Evolutionary conservation across 2,888 invertebrate genomes (phyloP).

Genomic region (Melanchra persicariae): DNA sequence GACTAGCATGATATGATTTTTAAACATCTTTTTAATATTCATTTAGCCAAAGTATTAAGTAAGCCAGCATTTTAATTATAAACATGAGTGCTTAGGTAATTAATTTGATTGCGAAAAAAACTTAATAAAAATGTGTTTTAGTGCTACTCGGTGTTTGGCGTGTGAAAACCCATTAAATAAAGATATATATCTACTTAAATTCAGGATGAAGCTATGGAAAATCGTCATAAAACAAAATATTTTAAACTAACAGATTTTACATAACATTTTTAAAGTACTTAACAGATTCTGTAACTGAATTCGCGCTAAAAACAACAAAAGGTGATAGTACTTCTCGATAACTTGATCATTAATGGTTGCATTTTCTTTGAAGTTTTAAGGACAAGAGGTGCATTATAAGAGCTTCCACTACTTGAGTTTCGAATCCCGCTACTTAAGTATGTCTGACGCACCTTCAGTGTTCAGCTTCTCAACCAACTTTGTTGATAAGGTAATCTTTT

Average conservation of each 20-base stretch:
- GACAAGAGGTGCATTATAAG: neutral
- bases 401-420: no score
- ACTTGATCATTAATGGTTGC: neutral
- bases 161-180: conserved; percentile 22
- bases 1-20: neutral
- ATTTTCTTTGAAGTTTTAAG: neutral
- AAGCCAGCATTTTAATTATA: neutral
- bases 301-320: neutral
- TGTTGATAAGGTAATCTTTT: neutral
- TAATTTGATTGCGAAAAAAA: neutral
- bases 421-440: neutral
- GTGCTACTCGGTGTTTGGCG: neutral
- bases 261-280: no score
- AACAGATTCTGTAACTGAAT: no score
- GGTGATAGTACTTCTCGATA: no score
- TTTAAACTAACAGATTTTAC: neutral
- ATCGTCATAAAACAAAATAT: neutral
- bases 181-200: neutral
- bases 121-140: neutral
- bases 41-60: neutral
- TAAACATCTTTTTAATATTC: neutral
- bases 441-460: neutral
- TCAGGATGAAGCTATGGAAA: neutral
- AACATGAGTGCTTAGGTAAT: neutral
- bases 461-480: neutral